phyloP scores from a whole-genome alignment of 2,797 vertebrate genomes.

The Arrhamphus sclerolepis region DNA sequence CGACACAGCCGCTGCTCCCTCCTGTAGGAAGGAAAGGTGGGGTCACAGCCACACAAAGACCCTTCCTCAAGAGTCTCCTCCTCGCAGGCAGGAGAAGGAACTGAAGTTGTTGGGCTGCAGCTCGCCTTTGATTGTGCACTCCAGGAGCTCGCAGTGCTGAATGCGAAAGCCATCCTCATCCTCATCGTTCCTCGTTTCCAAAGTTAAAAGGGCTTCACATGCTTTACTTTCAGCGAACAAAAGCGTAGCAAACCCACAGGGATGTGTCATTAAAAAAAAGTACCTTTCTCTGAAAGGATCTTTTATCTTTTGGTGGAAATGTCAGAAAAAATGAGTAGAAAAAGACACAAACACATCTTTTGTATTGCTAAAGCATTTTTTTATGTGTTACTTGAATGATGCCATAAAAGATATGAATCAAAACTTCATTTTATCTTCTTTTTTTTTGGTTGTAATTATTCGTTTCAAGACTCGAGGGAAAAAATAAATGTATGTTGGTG shows the following conservation, averaged over 20 bases:
- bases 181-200: conserved; percentile 6
- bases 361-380: background rate
- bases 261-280: conserved; percentile 8
- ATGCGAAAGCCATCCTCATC: conserved; percentile 7
- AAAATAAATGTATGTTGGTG: no score
- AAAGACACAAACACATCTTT: background rate
- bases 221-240: background rate
- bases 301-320: conserved; percentile 7
- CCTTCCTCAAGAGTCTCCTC: conserved; percentile 57
- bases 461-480: no score
- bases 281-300: background rate
- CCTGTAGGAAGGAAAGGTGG: conserved; percentile 73
- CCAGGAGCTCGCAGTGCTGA: background rate
- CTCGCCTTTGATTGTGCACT: conserved; percentile 14
- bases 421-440: no score
- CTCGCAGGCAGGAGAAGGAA: conserved; percentile 19
- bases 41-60: conserved; percentile 34
- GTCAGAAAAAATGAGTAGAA: background rate
- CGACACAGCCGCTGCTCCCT: conserved; percentile 29
- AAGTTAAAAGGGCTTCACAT: background rate
- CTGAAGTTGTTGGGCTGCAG: background rate
- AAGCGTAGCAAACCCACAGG: conserved; percentile 22
- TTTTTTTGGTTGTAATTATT: no score
- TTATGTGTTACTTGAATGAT: no score
- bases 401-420: no score